Evolutionary conservation across 2,888 invertebrate species (phyloP).

Genomic region (Amiota mariae): DNA sequence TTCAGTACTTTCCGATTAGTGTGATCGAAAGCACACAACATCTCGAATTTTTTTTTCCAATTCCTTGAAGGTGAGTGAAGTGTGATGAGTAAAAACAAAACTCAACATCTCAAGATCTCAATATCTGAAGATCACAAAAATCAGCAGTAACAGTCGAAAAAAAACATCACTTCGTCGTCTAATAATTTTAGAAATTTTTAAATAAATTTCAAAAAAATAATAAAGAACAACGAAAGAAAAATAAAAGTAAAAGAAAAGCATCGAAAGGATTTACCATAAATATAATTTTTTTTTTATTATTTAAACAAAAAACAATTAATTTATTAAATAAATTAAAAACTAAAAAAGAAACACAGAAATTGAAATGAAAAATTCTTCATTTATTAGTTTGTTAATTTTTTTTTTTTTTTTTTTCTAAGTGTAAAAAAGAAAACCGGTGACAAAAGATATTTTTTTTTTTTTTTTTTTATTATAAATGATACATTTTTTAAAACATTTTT

Average conservation of each 20-base stretch:
- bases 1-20: constrained; percentile 72
- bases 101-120: constrained; percentile 31
- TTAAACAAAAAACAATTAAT: background rate
- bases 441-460: too few species aligned
- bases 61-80: constrained; percentile 74
- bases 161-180: background rate
- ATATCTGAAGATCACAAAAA: background rate
- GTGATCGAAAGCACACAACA: constrained; percentile 72
- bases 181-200: background rate
- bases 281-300: background rate
- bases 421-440: background rate
- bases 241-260: constrained; percentile 21
- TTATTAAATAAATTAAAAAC: background rate
- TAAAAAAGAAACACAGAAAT: background rate
- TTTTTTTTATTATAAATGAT: too few species aligned
- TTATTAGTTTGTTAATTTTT: background rate
- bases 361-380: background rate
- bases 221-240: constrained; percentile 19
- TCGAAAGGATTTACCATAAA: background rate
- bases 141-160: background rate
- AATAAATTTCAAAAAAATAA: background rate
- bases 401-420: background rate
- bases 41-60: constrained; percentile 69
- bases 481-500: too few species aligned
- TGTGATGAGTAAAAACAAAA: constrained; percentile 33